These are phyloP conservation scores for Corythaixoides concolor DNA, from an alignment of 2,113 vertebrate genomes.

Conservation along the genomic window DNA sequence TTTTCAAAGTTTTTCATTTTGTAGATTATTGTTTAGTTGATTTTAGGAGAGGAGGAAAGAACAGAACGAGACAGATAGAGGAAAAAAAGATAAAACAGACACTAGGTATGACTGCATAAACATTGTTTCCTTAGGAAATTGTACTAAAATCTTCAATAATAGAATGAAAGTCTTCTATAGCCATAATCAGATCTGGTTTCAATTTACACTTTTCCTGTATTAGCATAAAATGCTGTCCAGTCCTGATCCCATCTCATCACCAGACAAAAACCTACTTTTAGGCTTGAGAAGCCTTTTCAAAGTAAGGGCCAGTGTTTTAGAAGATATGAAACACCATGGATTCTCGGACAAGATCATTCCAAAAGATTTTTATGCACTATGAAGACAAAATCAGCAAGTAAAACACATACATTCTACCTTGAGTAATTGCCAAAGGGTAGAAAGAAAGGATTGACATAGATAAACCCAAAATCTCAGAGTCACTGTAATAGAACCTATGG, in stretches of 20 bases:
- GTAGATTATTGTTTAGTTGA: neutral
- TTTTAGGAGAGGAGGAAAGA: neutral
- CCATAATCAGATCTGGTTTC: neutral
- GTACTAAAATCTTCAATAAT: neutral
- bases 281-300: neutral
- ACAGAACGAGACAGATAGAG: neutral
- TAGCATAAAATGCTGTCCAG: neutral
- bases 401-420: neutral
- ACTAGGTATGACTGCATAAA: neutral
- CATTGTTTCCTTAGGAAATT: neutral
- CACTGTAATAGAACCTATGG: neutral
- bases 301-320: neutral
- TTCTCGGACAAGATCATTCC: neutral
- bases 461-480: neutral
- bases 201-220: neutral
- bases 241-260: neutral
- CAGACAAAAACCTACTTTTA: neutral
- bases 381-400: neutral
- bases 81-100: neutral
- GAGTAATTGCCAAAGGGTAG: neutral
- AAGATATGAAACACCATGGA: neutral
- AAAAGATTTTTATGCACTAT: neutral
- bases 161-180: neutral
- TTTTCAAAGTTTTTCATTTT: neutral
- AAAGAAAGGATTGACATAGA: neutral